Conservation (phyloP, 2,797 vertebrate species). For the Chiroxiphia lanceolata region DNA sequence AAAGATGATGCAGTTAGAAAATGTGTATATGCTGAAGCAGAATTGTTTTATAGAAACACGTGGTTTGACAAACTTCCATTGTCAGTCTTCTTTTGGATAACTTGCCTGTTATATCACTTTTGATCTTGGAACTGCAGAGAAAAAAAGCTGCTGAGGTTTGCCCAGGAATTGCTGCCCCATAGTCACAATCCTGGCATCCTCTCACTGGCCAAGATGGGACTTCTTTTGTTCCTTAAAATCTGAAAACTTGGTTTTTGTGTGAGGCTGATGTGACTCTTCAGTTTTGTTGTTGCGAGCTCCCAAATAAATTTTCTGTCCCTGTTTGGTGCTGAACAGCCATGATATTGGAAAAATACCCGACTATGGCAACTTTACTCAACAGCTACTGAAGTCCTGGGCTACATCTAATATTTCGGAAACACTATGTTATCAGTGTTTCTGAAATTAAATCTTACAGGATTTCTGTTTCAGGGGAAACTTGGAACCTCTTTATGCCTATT, state of each 20-base stretch:
- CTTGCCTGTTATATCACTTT: background rate
- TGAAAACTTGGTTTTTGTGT: background rate
- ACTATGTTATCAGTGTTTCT: background rate
- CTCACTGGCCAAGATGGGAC: background rate
- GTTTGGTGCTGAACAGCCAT: background rate
- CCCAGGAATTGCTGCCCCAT: background rate
- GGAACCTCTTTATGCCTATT: background rate
- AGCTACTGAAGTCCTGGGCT: background rate
- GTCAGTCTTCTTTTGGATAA: background rate
- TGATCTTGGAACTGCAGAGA: fast-evolving
- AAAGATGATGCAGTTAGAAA: background rate
- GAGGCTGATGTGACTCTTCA: background rate
- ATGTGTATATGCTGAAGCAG: background rate
- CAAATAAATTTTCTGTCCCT: background rate
- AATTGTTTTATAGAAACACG: background rate
- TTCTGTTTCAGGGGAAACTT: background rate
- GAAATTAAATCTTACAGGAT: background rate
- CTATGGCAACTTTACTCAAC: background rate
- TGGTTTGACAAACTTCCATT: background rate
- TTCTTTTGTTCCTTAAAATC: background rate
- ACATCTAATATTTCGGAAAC: background rate
- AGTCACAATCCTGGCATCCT: background rate
- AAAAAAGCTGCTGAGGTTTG: background rate
- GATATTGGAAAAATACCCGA: background rate
- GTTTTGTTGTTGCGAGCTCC: background rate